These are phyloP conservation scores for Gadopsis bispinosus DNA, from an alignment of 2,797 vertebrate species.

Conservation along the genomic window DNA sequence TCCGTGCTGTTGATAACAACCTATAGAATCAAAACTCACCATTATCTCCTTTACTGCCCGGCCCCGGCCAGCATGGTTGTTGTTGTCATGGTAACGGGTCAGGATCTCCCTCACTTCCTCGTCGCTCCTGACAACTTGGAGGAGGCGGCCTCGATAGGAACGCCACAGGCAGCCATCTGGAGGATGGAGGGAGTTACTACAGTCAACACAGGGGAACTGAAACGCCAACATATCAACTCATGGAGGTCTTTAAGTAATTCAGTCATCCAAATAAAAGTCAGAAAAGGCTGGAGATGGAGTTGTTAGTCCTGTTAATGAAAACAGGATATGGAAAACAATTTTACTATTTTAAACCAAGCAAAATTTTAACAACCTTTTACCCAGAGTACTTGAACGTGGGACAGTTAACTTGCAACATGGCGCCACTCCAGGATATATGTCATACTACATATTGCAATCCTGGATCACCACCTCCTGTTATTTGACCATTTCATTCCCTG, in stretches of 20 bases:
- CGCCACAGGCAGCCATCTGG: conserved; percentile 66
- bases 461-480: neutral
- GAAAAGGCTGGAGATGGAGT: no score
- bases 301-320: no score
- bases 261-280: no score
- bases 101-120: conserved; percentile 66
- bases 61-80: conserved; percentile 56
- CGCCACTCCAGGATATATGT: neutral
- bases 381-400: no score
- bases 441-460: neutral
- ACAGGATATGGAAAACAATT: no score
- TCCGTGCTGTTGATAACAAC: neutral
- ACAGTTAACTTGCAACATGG: no score
- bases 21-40: conserved; percentile 46
- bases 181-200: neutral
- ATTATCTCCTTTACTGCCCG: conserved; percentile 59
- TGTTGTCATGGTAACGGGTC: conserved; percentile 70
- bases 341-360: no score
- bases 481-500: neutral
- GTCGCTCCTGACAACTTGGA: conserved; percentile 64
- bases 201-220: neutral
- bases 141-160: conserved; percentile 56
- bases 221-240: no score
- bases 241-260: neutral
- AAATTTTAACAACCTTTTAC: no score